Evolutionary conservation across 1,140 invertebrate genomes (phyloP), one percentile per base, ranked within the genome.

Genomic region (Ooceraea biroi): DNA sequence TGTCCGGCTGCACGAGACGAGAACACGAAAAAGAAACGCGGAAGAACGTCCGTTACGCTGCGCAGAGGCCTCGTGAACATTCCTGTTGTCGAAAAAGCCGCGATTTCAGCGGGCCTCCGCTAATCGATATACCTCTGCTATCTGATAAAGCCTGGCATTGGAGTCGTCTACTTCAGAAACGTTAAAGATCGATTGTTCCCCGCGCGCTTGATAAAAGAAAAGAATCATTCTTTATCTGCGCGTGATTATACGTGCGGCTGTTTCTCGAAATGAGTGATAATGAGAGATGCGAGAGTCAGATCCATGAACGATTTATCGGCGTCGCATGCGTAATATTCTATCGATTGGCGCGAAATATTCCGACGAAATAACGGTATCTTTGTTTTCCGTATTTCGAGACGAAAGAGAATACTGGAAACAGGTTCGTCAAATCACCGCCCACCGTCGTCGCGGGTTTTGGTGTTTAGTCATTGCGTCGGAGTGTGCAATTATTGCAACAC

Each of bases 101-200:
- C 12, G 25, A 58, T 78, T 60, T 78, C 52, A 27, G 44, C 44
- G 25, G 4, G 8, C 10, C 25, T 41, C 30, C 25, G 11, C 14
- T 57, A 41, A 50, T 87, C 61, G 71, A 85, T 73, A 83, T 14
- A 41, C 19, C 46, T 55, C 57, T 22, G 22, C 50, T 82, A 77
- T 82, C 87, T 82, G 85, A 85, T 88, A 88, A 76, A 41, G 78
- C n/a, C 27, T 3, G 3, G 14, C 11, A 48, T 14, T 11, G 57
- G 7, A 25, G 22, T 58, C 60, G 44, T 50, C 17, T 27, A 19
- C 44, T 50, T 19, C 1, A 30, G 36, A 25, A 36, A 58, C 19
- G 22, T 22, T 17, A 30, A 50, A 78, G 63, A 78, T 78, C 22
- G 12, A 46, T 57, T 1, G 14, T 50, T 52, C 50, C n/a, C 17